These are phyloP conservation scores for Epizoanthus illoricatus DNA, from an alignment of 92 coral and sea anemone genomes.

Conservation along the genomic window DNA sequence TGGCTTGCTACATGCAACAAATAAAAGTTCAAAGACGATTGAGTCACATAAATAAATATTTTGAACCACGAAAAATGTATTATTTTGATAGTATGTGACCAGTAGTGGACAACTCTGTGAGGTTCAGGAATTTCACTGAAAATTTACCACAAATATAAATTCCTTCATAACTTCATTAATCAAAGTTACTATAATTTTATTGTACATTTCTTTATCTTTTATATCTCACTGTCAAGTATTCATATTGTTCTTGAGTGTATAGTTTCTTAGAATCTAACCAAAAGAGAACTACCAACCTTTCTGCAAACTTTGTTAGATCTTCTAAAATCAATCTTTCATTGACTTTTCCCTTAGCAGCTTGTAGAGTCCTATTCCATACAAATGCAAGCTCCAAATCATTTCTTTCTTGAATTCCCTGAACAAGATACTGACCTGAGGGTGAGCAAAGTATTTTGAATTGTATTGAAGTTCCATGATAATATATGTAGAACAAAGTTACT, in stretches of 20 bases:
- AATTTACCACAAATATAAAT: too few species aligned
- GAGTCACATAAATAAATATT: too few species aligned
- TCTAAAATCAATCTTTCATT: constrained; percentile 56
- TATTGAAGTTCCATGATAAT: too few species aligned
- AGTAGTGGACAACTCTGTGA: background rate
- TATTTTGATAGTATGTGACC: background rate
- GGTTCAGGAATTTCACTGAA: too few species aligned
- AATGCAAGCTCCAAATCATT: constrained; percentile 73
- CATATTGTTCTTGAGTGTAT: too few species aligned
- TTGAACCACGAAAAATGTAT: too few species aligned
- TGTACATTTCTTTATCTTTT: too few species aligned
- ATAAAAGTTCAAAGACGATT: too few species aligned
- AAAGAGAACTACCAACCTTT: constrained; percentile 45
- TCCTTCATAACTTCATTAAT: too few species aligned
- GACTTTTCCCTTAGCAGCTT: constrained; percentile 56
- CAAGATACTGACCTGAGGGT: constrained; percentile 67
- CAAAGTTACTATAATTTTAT: too few species aligned
- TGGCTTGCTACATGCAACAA: constrained; percentile 50
- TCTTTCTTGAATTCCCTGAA: constrained; percentile 55
- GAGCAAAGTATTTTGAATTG: background rate
- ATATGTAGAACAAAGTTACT: too few species aligned
- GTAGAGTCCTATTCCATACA: constrained; percentile 83
- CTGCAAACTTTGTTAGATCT: constrained; percentile 58
- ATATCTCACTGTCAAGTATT: too few species aligned
- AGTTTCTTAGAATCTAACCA: background rate